Evolutionary conservation across 2,113 vertebrate species (phyloP).

Genomic region (Paramisgurnus dabryanus): DNA sequence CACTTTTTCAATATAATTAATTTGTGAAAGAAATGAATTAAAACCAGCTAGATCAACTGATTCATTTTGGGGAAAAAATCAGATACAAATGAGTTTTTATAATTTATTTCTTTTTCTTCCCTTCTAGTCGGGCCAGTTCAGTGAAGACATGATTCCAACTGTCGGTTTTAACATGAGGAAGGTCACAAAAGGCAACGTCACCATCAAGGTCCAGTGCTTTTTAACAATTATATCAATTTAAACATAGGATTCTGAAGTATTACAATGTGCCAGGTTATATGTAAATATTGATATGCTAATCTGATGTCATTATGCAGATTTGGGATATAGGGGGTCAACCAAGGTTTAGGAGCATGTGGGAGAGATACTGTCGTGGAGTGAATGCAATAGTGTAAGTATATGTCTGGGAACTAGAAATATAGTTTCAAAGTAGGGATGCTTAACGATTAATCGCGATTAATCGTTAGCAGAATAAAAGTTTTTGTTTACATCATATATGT

Average conservation of each 20-base stretch:
- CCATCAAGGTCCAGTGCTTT: constrained; percentile 72
- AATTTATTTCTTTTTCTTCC: background rate
- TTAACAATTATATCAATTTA: background rate
- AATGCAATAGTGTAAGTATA: constrained; percentile 98
- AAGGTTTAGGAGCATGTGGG: constrained; percentile 99
- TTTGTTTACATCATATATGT: too few relatives aligned
- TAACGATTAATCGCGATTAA: too few relatives aligned
- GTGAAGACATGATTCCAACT: constrained; percentile 89
- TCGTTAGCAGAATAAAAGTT: too few relatives aligned
- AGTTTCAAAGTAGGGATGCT: background rate
- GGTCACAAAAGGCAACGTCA: constrained; percentile 81
- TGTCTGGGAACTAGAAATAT: background rate
- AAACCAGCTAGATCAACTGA: too few relatives aligned
- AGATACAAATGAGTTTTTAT: background rate
- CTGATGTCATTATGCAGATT: constrained; percentile 75
- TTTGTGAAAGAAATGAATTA: too few relatives aligned
- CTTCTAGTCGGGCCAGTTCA: constrained; percentile 82
- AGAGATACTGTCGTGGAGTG: constrained; percentile 95
- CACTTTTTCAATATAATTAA: too few relatives aligned
- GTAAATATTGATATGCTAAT: background rate
- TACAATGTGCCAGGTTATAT: background rate
- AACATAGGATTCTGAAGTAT: background rate
- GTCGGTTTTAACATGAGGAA: constrained; percentile 91
- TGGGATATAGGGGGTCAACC: constrained; percentile 99
- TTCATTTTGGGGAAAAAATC: too few relatives aligned